Evolutionary conservation across 92 coral and sea anemone genomes (phyloP), one percentile per base, ranked within the genome.

Genomic region (Paragorgia papillata): DNA sequence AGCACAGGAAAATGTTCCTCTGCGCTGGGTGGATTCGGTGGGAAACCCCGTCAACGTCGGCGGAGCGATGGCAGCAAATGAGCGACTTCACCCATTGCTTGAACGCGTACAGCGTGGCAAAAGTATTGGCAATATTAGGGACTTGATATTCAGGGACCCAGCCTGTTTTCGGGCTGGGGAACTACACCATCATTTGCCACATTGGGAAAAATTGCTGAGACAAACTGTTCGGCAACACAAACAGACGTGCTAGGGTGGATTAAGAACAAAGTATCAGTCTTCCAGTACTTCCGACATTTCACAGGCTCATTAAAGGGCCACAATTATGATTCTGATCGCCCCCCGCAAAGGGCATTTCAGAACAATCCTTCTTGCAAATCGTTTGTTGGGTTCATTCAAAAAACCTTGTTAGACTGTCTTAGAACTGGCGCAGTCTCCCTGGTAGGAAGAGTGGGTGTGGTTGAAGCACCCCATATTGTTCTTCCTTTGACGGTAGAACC

Each of bases 401-500:
- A 35, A 9, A 75, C 76, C 65, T 35, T 82, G 33, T 3, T 74
- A 27, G 82, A 74, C 20, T 75, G 81, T 13, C n/a, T 66, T 32
- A 76, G 53, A 41, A 63, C 82, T 67, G 87, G 83, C 28, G 83
- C 79, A 3, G 44, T 83, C 7, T 65, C 87, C 17, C 43, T 68
- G 34, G 40, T 64, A 27, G 83, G 87, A 22, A 76, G 53, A 50
- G 76, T 74, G 1, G 81, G 86, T 17, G 37, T 19, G 26, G 81
- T 74, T 7, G 74, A 46, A 64, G 80, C 66, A 22, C 81, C 86
- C 27, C 39, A 22, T 66, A 76, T 83, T 55, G 76, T 75, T 30
- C 62, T 75, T 7, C 82, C 82, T 27, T 59, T 83, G 14, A 83
- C 78, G 2, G 85, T 81, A 7, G 85, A 81, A 20, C 85, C 80